phyloP scores from a whole-genome alignment of 2,888 invertebrate species.

The Galeopsomyia nigrocyanea region DNA sequence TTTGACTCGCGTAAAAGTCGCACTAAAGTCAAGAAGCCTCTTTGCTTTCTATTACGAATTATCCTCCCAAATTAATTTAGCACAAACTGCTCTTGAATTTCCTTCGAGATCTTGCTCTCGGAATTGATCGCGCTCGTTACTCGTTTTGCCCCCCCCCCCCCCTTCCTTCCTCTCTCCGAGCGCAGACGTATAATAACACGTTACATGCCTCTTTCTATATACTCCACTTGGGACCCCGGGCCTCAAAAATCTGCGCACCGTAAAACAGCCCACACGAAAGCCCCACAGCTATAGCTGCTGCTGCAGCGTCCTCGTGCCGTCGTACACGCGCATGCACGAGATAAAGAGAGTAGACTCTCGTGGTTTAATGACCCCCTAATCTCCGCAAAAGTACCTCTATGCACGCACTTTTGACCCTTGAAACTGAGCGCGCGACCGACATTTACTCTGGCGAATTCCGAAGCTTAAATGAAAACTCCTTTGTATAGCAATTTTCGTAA shows the following conservation, averaged over 20 bases:
- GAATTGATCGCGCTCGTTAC: background rate
- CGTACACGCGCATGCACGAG: background rate
- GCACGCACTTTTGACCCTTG: too few species aligned
- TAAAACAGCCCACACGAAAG: slow-evolving; percentile 57
- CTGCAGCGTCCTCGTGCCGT: slow-evolving; percentile 54
- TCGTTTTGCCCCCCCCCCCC: slow-evolving; percentile 22
- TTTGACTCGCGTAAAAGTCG: slow-evolving; percentile 39
- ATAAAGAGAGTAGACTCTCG: slow-evolving; percentile 52
- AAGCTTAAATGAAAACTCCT: slow-evolving; percentile 62
- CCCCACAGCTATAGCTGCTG: slow-evolving; percentile 55
- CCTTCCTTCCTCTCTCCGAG: background rate
- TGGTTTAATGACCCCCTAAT: slow-evolving; percentile 66
- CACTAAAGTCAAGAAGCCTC: slow-evolving; percentile 53
- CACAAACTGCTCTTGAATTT: slow-evolving; percentile 20
- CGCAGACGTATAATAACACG: slow-evolving; percentile 66
- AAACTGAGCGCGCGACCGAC: too few species aligned
- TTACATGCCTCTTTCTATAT: slow-evolving; percentile 54
- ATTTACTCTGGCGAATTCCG: too few species aligned
- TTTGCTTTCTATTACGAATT: slow-evolving; percentile 23
- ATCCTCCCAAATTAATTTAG: slow-evolving; percentile 1
- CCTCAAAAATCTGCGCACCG: slow-evolving; percentile 61
- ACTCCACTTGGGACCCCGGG: slow-evolving; percentile 52
- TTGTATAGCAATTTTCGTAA: too few species aligned
- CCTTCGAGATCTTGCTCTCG: slow-evolving; percentile 7
- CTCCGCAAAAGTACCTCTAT: slow-evolving; percentile 43